Conservation (phyloP, 1,140 invertebrate species). For the Dinothrombium tinctorium region DNA sequence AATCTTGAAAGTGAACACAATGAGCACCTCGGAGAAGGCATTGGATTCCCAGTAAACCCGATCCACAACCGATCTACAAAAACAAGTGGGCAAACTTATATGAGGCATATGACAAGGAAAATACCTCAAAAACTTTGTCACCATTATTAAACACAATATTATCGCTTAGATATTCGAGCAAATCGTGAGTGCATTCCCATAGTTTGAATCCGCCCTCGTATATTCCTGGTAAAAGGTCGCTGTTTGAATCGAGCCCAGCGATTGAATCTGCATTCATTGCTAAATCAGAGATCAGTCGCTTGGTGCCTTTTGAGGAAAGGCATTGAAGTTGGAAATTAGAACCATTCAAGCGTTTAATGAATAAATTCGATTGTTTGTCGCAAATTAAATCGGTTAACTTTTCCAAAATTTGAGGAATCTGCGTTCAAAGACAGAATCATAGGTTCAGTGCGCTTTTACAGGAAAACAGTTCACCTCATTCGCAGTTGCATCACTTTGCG, state of each 20-base stretch:
- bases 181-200: conserved; percentile 6
- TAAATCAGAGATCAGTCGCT: no score
- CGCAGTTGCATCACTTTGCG: no score
- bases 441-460: no score
- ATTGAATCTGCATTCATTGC: no score
- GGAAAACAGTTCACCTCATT: no score
- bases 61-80: conserved; percentile 10
- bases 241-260: neutral
- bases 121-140: conserved; percentile 8
- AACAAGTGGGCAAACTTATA: neutral
- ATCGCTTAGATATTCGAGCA: neutral
- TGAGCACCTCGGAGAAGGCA: neutral
- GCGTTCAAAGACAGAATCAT: no score
- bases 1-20: conserved; percentile 10
- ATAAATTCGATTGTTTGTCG: no score
- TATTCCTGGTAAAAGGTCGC: conserved; percentile 7
- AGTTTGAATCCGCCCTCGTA: conserved; percentile 12
- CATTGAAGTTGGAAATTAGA: no score
- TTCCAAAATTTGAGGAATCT: no score
- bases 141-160: neutral
- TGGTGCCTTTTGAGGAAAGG: no score
- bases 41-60: conserved; percentile 7
- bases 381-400: no score
- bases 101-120: neutral
- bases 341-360: no score